Evolutionary conservation across 2,888 invertebrate species (phyloP), one percentile per base, ranked within the genome.

Genomic region (Pristionchus fissidentatus): DNA sequence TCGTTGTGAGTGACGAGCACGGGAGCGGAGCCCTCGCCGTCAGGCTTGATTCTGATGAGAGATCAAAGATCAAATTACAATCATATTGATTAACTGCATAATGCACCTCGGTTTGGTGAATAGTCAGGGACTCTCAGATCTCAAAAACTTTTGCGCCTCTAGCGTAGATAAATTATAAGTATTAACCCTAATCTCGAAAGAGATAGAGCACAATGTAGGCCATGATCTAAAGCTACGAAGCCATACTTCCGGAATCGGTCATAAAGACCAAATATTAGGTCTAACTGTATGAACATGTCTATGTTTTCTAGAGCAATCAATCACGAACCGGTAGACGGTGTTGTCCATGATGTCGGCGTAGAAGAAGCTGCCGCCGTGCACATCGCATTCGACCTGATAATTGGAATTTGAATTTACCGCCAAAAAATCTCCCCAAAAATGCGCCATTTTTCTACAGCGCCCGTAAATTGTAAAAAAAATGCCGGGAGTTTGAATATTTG

Each of bases 1-100:
- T 97, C 97, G 92, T 98, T 97, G 92, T 97, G 97, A 0, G 97
- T 97, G 0, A 97, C 97, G 55, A 97, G 93, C 0, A 98, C 97
- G 3, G 92, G 90, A 0, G 91, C 90, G 1, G 90, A 85, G n/a
- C 91, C 90, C 81, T 91, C 91, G 57, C 90, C 91, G 83, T 92
- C 90, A 8, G 90, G 91, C 32, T 91, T 90, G 73, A 93, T 97
- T 97, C 93, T 97, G 96, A 32, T n/a, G n/a, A n/a, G n/a, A n/a
- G n/a, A n/a, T n/a, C n/a, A n/a, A n/a, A n/a, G n/a, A n/a, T n/a
- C n/a, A n/a, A n/a, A n/a, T n/a, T 13, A 62, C n/a, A 26, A 62
- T 22, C 66, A n/a, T n/a, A n/a, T n/a, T n/a, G n/a, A n/a, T n/a
- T n/a, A n/a, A n/a, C n/a, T n/a, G n/a, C n/a, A n/a, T n/a, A n/a